Conservation (phyloP, 2,888 invertebrate genomes). For the Agonopterix heracliana region DNA sequence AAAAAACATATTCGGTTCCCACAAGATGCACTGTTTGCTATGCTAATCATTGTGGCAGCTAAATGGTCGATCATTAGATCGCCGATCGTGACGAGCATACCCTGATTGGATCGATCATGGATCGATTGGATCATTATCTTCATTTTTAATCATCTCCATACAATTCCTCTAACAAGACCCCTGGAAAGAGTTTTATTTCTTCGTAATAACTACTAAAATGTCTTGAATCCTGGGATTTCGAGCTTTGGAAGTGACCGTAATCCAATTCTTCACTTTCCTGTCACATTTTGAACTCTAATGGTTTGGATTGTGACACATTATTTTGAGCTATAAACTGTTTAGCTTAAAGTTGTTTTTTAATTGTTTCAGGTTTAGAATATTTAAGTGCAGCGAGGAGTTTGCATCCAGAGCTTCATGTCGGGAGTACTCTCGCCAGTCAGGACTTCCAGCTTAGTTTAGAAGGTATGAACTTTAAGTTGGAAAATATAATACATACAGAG, state of each 20-base stretch:
- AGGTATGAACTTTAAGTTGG: conserved; percentile 70
- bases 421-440: conserved; percentile 85
- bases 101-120: conserved; percentile 8
- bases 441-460: conserved; percentile 95
- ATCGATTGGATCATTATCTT: conserved; percentile 10
- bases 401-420: conserved; percentile 78
- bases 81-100: conserved; percentile 10
- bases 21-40: conserved; percentile 10
- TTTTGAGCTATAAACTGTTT: too few relatives aligned
- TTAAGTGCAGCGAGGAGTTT: conserved; percentile 69
- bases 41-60: conserved; percentile 8
- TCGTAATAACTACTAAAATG: too few relatives aligned
- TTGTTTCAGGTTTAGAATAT: conserved; percentile 67
- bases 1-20: conserved; percentile 1
- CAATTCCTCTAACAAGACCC: too few relatives aligned
- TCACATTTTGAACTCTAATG: too few relatives aligned
- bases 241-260: too few relatives aligned
- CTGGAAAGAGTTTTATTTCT: too few relatives aligned
- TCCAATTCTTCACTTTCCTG: too few relatives aligned
- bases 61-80: conserved; percentile 8
- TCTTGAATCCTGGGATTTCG: too few relatives aligned
- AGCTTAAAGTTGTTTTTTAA: conserved; percentile 4
- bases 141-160: neutral
- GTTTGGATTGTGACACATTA: too few relatives aligned
- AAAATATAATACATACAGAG: too few relatives aligned